These are phyloP conservation scores for Tetragnatha versicolor DNA, from an alignment of 1,140 invertebrate species.

Conservation along the genomic window DNA sequence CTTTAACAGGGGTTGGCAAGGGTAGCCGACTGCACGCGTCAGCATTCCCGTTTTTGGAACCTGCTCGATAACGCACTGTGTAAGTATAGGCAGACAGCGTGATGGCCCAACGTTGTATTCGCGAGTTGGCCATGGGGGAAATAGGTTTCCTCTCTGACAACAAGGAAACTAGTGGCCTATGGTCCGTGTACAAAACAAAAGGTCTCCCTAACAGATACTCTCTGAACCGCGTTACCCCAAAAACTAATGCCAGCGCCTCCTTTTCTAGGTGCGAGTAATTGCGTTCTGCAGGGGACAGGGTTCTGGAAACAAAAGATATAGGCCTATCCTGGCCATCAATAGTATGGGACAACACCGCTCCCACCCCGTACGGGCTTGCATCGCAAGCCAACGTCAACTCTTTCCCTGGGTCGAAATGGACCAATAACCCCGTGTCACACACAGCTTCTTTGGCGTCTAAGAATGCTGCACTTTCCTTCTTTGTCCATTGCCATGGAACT, in stretches of 20 bases:
- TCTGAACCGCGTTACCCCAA: conserved; percentile 67
- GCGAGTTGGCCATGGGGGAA: conserved; percentile 60
- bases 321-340: conserved; percentile 63
- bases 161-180: conserved; percentile 66
- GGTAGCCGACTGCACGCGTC: conserved; percentile 46
- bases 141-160: conserved; percentile 61
- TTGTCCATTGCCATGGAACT: conserved; percentile 57
- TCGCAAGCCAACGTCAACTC: conserved; percentile 67
- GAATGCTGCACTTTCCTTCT: conserved; percentile 58
- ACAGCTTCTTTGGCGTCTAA: conserved; percentile 58
- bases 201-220: conserved; percentile 66
- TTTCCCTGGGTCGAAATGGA: conserved; percentile 64
- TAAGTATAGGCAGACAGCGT: conserved; percentile 62
- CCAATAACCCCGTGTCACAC: conserved; percentile 54
- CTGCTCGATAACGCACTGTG: conserved; percentile 60
- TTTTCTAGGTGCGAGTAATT: conserved; percentile 68
- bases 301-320: conserved; percentile 66
- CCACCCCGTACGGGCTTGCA: conserved; percentile 63
- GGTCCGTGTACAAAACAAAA: conserved; percentile 68
- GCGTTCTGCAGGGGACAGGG: conserved; percentile 63
- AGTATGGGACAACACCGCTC: conserved; percentile 65
- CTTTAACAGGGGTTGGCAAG: not conserved
- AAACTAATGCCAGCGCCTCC: conserved; percentile 68
- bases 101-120: conserved; percentile 63
- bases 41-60: conserved; percentile 57